phyloP scores from a whole-genome alignment of 2,113 vertebrate species.

The Nibea coibor region DNA sequence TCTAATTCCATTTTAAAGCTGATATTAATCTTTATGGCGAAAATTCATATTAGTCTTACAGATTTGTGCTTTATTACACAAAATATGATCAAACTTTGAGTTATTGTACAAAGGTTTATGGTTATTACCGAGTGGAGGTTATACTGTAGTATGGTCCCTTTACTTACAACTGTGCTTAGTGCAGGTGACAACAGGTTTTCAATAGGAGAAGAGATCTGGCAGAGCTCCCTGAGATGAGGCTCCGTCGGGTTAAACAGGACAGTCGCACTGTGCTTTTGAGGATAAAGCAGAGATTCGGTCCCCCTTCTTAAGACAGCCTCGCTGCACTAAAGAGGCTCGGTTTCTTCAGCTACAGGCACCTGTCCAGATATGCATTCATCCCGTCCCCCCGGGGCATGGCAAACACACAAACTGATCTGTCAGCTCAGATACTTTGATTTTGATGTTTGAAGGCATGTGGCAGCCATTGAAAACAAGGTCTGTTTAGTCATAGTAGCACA shows the following conservation, averaged over 20 bases:
- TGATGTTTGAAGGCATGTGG: slow-evolving; percentile 72
- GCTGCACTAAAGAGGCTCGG: slow-evolving; percentile 51
- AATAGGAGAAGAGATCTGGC: background rate
- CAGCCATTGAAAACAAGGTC: slow-evolving; percentile 71
- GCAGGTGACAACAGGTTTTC: slow-evolving; percentile 10
- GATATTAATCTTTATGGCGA: slow-evolving; percentile 35
- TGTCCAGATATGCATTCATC: slow-evolving; percentile 55
- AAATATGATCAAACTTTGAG: slow-evolving; percentile 18
- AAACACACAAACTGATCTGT: slow-evolving; percentile 72
- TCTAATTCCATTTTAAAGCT: slow-evolving; percentile 32
- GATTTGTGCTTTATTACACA: slow-evolving; percentile 26
- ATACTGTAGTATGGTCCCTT: slow-evolving; percentile 11
- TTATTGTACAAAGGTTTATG: background rate
- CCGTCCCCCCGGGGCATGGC: slow-evolving; percentile 65
- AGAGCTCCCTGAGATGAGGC: slow-evolving; percentile 16
- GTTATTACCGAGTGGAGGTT: slow-evolving; percentile 8
- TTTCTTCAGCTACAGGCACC: slow-evolving; percentile 58
- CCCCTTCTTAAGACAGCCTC: slow-evolving; percentile 42
- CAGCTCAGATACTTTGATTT: slow-evolving; percentile 72
- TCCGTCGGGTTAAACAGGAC: slow-evolving; percentile 44
- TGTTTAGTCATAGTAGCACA: slow-evolving; percentile 71
- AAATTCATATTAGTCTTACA: background rate
- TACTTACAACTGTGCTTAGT: background rate
- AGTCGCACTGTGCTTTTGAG: slow-evolving; percentile 53
- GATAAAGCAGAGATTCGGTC: slow-evolving; percentile 55